phyloP scores from a whole-genome alignment of 2,113 vertebrate species.

The Poeciliopsis prolifica region DNA sequence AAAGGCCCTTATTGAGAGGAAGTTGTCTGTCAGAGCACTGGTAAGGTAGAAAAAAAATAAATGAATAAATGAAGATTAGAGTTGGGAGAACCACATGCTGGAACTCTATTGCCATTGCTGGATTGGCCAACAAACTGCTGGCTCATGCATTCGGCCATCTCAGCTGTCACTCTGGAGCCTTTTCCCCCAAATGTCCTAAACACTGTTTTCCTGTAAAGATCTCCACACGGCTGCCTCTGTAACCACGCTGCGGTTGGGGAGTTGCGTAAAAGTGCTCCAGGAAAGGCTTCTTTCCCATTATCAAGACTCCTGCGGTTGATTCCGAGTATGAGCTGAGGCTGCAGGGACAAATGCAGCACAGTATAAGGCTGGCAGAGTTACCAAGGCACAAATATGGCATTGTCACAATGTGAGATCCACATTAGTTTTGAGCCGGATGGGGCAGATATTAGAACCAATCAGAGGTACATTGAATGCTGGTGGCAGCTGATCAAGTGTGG shows the following conservation, averaged over 20 bases:
- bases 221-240: conserved; percentile 65
- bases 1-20: conserved; percentile 50
- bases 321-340: conserved; percentile 56
- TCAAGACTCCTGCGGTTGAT: conserved; percentile 67
- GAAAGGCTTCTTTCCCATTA: conserved; percentile 63
- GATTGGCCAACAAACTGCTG: conserved; percentile 68
- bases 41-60: conserved; percentile 13
- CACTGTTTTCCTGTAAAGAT: conserved; percentile 73
- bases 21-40: conserved; percentile 52
- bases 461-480: not conserved
- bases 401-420: conserved; percentile 45
- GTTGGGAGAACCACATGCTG: conserved; percentile 59
- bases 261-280: conserved; percentile 65
- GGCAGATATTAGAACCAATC: conserved; percentile 44
- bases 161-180: conserved; percentile 66
- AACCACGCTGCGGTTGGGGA: conserved; percentile 65
- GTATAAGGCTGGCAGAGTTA: conserved; percentile 36
- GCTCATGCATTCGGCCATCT: conserved; percentile 61
- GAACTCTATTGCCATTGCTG: conserved; percentile 58
- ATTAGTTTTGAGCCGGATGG: conserved; percentile 33
- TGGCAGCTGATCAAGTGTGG: conserved; percentile 48
- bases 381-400: conserved; percentile 56
- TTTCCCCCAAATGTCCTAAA: conserved; percentile 72
- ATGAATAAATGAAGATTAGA: conserved; percentile 34
- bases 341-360: conserved; percentile 49